Conservation (phyloP, 2,888 invertebrate genomes). For the Epistrophe eligans region DNA sequence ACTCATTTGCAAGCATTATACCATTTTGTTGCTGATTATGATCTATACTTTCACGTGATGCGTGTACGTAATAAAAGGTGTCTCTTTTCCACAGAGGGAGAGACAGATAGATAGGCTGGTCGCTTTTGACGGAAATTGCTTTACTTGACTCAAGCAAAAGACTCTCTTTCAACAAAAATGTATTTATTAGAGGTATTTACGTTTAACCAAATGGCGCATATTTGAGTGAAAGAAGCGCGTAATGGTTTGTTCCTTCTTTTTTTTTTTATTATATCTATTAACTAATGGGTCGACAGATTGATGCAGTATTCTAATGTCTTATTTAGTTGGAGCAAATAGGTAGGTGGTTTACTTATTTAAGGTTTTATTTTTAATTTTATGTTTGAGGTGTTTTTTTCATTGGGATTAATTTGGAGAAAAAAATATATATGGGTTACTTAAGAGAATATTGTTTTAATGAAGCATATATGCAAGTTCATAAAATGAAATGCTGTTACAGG, state of each 20-base stretch:
- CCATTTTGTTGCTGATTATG: conserved; percentile 46
- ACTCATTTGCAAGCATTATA: conserved; percentile 20
- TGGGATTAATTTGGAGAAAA: conserved; percentile 13
- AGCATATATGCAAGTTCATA: no score
- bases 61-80: conserved; percentile 37
- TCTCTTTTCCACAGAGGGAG: not conserved
- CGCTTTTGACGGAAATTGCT: conserved; percentile 31
- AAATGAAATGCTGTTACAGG: not conserved
- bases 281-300: conserved; percentile 33
- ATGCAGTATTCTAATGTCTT: conserved; percentile 15
- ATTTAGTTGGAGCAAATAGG: not conserved
- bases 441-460: not conserved
- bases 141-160: not conserved
- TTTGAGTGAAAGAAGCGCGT: conserved; percentile 8
- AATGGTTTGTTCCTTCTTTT: conserved; percentile 14
- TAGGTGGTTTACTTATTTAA: not conserved
- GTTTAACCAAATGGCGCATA: conserved; percentile 31
- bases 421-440: not conserved
- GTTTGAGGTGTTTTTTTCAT: not conserved
- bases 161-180: conserved; percentile 18
- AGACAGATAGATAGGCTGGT: not conserved
- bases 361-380: not conserved
- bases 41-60: conserved; percentile 49
- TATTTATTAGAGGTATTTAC: conserved; percentile 29
- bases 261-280: conserved; percentile 5